These are phyloP conservation scores for Mycalesis mineus DNA, from an alignment of 2,888 invertebrate genomes.

Conservation along the genomic window DNA sequence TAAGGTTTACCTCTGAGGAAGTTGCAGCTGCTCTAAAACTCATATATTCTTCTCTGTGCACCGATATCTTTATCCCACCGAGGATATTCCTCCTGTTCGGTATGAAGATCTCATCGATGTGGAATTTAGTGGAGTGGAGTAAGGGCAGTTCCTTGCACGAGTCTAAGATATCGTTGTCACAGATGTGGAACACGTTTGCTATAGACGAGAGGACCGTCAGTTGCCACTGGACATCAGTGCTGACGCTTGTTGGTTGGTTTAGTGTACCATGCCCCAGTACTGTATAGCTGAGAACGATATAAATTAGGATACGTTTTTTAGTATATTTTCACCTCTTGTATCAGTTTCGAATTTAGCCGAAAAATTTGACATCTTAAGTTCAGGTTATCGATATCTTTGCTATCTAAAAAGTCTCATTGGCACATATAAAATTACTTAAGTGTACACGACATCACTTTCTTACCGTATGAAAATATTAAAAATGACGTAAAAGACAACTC, in stretches of 20 bases:
- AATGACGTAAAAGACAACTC: too few relatives aligned
- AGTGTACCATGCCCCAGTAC: constrained; percentile 56
- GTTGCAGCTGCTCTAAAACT: constrained; percentile 57
- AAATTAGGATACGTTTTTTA: too few relatives aligned
- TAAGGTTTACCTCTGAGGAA: constrained; percentile 54
- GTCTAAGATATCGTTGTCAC: constrained; percentile 45
- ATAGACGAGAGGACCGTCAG: constrained; percentile 51
- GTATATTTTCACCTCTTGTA: too few relatives aligned
- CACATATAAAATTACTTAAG: too few relatives aligned
- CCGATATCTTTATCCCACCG: constrained; percentile 54
- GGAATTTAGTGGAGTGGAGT: constrained; percentile 45
- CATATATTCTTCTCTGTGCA: constrained; percentile 50
- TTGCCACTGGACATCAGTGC: constrained; percentile 56
- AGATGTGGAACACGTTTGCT: constrained; percentile 53
- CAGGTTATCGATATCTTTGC: too few relatives aligned
- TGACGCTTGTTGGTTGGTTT: constrained; percentile 31
- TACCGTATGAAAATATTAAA: too few relatives aligned
- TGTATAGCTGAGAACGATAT: constrained; percentile 48
- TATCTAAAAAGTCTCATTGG: too few relatives aligned
- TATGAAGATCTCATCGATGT: constrained; percentile 59
- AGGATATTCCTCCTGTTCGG: constrained; percentile 65
- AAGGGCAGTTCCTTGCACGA: constrained; percentile 46
- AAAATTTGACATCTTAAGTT: too few relatives aligned
- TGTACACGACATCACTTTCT: too few relatives aligned
- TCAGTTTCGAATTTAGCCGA: too few relatives aligned